phyloP scores from a whole-genome alignment of 2,113 vertebrate genomes.

The Callaeas wilsoni region DNA sequence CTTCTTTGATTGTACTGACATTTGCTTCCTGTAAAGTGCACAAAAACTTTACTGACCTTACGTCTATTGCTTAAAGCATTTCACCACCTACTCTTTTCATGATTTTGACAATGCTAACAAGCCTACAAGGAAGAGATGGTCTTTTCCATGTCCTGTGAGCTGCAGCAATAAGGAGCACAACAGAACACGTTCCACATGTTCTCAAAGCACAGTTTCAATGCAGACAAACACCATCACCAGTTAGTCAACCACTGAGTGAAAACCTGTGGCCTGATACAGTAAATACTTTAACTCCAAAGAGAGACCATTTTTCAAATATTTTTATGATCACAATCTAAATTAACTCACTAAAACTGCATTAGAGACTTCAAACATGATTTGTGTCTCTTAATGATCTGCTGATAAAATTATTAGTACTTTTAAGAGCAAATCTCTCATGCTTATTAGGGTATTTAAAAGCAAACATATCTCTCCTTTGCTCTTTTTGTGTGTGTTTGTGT shows the following conservation, averaged over 20 bases:
- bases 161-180: background rate
- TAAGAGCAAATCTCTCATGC: background rate
- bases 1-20: constrained; percentile 62
- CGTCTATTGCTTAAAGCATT: constrained; percentile 43
- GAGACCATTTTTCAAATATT: background rate
- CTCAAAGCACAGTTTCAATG: background rate
- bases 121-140: background rate
- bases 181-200: background rate
- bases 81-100: constrained; percentile 24
- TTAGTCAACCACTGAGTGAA: background rate
- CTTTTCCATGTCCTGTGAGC: background rate
- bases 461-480: background rate
- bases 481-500: background rate
- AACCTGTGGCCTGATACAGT: background rate
- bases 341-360: background rate
- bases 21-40: constrained; percentile 58
- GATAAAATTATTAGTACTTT: background rate
- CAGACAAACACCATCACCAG: background rate
- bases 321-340: background rate
- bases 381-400: background rate
- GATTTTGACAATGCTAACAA: constrained; percentile 34
- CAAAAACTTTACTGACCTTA: constrained; percentile 33
- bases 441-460: background rate
- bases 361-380: background rate
- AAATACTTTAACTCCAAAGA: background rate